These are phyloP conservation scores for Psylliodes chrysocephalus DNA, from an alignment of 2,888 invertebrate genomes.

Conservation along the genomic window DNA sequence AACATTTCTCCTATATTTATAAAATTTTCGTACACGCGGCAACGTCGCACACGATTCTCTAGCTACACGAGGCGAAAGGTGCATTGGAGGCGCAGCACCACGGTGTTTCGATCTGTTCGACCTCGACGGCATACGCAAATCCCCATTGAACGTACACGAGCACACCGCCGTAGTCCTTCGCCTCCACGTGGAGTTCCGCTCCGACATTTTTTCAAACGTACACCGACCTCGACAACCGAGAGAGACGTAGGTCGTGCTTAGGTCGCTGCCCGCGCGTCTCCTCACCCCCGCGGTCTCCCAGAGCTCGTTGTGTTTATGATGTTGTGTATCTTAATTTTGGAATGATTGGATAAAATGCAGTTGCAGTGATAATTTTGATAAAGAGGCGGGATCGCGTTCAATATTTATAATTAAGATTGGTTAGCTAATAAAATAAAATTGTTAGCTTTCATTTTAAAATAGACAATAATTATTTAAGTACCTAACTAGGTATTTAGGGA, in stretches of 20 bases:
- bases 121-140: constrained; percentile 54
- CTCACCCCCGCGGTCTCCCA: constrained; percentile 35
- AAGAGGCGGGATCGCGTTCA: background rate
- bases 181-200: constrained; percentile 66
- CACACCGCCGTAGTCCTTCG: constrained; percentile 61
- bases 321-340: constrained; percentile 1
- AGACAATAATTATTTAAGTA: too few relatives aligned
- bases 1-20: constrained; percentile 15
- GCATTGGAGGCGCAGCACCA: constrained; percentile 68
- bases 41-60: constrained; percentile 43
- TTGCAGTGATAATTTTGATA: background rate
- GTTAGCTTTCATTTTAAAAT: too few relatives aligned
- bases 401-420: background rate
- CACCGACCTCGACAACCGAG: constrained; percentile 73
- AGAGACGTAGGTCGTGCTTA: constrained; percentile 69
- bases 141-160: constrained; percentile 67
- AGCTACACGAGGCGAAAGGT: constrained; percentile 58
- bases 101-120: constrained; percentile 60
- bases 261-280: constrained; percentile 58
- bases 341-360: constrained; percentile 2
- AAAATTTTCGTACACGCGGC: constrained; percentile 29
- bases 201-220: constrained; percentile 66
- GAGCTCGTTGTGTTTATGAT: constrained; percentile 22
- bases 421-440: too few relatives aligned
- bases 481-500: too few relatives aligned